Evolutionary conservation across 1,140 invertebrate species (phyloP), one percentile per base, ranked within the genome.

Genomic region (Meloidogyne hapla): DNA sequence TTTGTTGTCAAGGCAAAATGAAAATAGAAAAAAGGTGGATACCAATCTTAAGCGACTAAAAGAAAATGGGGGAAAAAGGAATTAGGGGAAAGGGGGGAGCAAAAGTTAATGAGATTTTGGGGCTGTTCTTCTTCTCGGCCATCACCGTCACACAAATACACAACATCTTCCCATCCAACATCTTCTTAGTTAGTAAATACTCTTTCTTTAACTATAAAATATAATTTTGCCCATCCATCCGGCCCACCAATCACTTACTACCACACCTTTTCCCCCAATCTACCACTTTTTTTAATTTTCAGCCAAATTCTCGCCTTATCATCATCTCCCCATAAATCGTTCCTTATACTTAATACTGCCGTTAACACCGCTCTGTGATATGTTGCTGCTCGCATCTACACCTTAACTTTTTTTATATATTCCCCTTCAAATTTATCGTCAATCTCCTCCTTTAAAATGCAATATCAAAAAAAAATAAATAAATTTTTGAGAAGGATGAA

Each of bases 51-150:
- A 21, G 48, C 48, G n/a, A 56, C 6, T 56, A 56, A 56, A 56
- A n/a, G 18, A 45, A 15, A 56, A n/a, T 0, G 15, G 12, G 5
- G 4, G 5, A n/a, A 56, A 56, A 56, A 56, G 48, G 48, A 56
- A 56, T 56, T 56, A 56, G n/a, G n/a, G n/a, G n/a, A 48, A 18
- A 61, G n/a, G 40, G 26, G 38, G 26, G 26, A 48, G 26, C 33
- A 70, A 70, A 70, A 70, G 68, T 70, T 70, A 70, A 70, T 70
- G 42, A 70, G 68, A 26, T 38, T 33, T 69, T 56, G 40, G 28
- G 25, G 40, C 21, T 69, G 68, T 56, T 69, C 67, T 15, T 69
- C 8, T 15, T 21, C 33, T 18, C 69, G 18, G 12, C 38, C 69
- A 26, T 33, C 67, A 38, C 33, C 38, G 69, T n/a, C 69, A 61